phyloP scores from a whole-genome alignment of 2,888 invertebrate species.

The Macrosoma leucophasiata region DNA sequence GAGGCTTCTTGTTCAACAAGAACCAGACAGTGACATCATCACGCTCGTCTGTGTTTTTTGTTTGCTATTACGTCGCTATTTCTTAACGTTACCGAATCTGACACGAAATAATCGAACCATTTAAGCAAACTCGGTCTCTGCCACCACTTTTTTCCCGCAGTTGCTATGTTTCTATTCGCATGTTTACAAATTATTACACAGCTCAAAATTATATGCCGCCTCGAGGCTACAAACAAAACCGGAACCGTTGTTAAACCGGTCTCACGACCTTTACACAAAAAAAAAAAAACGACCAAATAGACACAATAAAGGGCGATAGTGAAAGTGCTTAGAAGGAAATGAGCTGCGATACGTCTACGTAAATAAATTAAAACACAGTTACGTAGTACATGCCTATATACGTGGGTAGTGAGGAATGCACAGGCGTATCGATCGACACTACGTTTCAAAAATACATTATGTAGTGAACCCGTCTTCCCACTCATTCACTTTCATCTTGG shows the following conservation, averaged over 20 bases:
- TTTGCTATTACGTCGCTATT: slow-evolving; percentile 1
- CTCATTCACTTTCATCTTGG: slow-evolving; percentile 35
- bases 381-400: no score
- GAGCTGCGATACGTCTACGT: no score
- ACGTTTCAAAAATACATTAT: slow-evolving; percentile 23
- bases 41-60: slow-evolving; percentile 12
- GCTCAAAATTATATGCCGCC: no score
- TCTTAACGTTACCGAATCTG: no score
- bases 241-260: no score
- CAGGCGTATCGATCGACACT: slow-evolving; percentile 12
- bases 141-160: no score
- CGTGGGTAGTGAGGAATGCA: slow-evolving; percentile 30
- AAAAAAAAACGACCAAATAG: neutral
- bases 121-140: slow-evolving; percentile 5
- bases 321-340: slow-evolving; percentile 38
- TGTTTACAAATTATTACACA: no score
- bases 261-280: no score
- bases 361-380: no score
- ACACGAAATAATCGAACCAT: neutral
- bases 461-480: slow-evolving; percentile 37
- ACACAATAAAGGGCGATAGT: slow-evolving; percentile 24
- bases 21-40: slow-evolving; percentile 42
- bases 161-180: no score
- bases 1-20: slow-evolving; percentile 38
- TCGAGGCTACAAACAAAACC: no score